A percentile compares a stretch with the other conserved stretches of the same genome.
phyloP scores from a whole-genome alignment of 2,797 vertebrate genomes.

The Antennarius maculatus region DNA sequence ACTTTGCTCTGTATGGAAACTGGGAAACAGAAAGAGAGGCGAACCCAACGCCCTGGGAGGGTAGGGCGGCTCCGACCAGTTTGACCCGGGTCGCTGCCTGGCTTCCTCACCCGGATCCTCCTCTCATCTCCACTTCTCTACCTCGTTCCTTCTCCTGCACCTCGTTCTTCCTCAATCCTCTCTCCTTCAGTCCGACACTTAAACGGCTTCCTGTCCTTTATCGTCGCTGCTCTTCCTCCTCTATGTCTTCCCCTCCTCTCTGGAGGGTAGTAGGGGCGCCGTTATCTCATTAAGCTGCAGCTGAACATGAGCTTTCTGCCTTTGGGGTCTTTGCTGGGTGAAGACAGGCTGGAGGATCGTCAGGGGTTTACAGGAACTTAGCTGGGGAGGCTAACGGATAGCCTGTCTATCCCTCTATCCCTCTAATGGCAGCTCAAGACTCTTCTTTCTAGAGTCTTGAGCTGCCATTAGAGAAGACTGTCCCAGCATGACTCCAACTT shows the following conservation, averaged over 20 bases:
- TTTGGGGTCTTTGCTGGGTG: slow-evolving; percentile 21
- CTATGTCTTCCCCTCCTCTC: slow-evolving; percentile 9
- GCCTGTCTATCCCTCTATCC: background rate
- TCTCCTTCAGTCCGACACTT: background rate
- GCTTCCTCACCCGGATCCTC: slow-evolving; percentile 37
- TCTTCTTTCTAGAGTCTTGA: background rate
- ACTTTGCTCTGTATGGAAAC: slow-evolving; percentile 50
- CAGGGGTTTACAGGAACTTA: slow-evolving; percentile 16
- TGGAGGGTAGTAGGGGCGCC: slow-evolving; percentile 19
- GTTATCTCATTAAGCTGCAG: slow-evolving; percentile 57
- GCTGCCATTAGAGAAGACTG: too few relatives aligned
- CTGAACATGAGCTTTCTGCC: slow-evolving; percentile 40
- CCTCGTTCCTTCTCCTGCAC: background rate
- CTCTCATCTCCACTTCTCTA: slow-evolving; percentile 14
- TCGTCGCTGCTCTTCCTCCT: background rate
- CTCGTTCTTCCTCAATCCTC: background rate
- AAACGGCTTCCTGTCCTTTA: background rate
- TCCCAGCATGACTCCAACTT: too few relatives aligned
- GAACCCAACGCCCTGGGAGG: slow-evolving; percentile 36
- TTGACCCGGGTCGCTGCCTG: slow-evolving; percentile 48
- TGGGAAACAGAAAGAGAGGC: slow-evolving; percentile 38
- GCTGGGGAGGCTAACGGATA: background rate
- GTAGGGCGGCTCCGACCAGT: slow-evolving; percentile 46
- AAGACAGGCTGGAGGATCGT: slow-evolving; percentile 22
- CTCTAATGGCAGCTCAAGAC: too few relatives aligned